Base-by-base conservation (phyloP, 2,888 invertebrate genomes). In the Machimus rusticus region DNA sequence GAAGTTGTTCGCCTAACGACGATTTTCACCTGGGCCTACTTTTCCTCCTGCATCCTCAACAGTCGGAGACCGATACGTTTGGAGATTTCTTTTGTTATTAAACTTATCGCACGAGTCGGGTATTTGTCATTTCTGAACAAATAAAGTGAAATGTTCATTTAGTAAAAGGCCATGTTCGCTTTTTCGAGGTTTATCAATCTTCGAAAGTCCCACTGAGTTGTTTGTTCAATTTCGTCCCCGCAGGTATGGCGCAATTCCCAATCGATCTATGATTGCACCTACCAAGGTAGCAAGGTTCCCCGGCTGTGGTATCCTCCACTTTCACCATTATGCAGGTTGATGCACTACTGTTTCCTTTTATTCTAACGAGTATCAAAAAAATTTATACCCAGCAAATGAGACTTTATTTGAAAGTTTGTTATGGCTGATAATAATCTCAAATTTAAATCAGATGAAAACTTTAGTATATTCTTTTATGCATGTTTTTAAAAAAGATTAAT, bases 1-100 rank as follows among this genome's bases (percentile, higher is more conserved):
- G 23, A 78, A 78, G 19, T 78, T 78, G 43, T 46, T 46, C n/a
- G 37, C 39, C 78, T 78, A 78, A 78, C 78, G 78, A 78, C 46
- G 37, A 46, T 43, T 78, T 78, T 78, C 78, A 78, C 78, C 78
- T 78, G 78, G 46, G 78, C 78, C 78, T 78, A 78, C 39, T 78
- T 43, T 43, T 19, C 28, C 28, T 46, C 39, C 43, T 78, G 78
- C 23, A 78, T 76, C 76, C 76, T 76, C 19, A 28, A 66, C 66
- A 14, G 9, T 0, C 8, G 12, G 66, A 23, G 28, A 8, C 23
- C 23, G 66, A 66, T 66, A 66, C 28, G 12, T 66, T 66, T 9
- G 12, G 23, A n/a, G 19, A 23, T 66, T 66, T 66, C 66, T 66
- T 66, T 66, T 66, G 23, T 66, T 66, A 66, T 66, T 66, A 66